Percentiles rank a stretch among this genome's conserved stretches.
These are phyloP conservation scores for Falco novaeseelandiae DNA, from an alignment of 2,797 vertebrate species.

Conservation along the genomic window DNA sequence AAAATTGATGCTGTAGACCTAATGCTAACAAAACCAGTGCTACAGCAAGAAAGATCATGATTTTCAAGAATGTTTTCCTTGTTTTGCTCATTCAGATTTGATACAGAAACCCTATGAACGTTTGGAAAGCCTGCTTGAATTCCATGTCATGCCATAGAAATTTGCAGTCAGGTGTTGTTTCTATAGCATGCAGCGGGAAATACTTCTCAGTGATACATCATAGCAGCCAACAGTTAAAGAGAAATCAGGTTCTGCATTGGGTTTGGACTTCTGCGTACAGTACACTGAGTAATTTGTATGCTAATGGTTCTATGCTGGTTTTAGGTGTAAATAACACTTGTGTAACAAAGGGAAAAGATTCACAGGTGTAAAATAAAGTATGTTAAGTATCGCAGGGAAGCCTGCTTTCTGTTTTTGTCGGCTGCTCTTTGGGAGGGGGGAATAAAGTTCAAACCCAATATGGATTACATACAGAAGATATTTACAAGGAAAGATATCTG, in stretches of 20 bases:
- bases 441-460: neutral
- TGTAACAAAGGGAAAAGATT: neutral
- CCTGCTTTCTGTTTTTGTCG: neutral
- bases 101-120: neutral
- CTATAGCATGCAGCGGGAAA: neutral
- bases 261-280: accelerated
- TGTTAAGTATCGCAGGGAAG: neutral
- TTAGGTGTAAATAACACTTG: neutral
- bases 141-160: accelerated
- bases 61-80: neutral
- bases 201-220: neutral
- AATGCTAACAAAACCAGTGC: neutral
- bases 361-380: conserved; percentile 11
- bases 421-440: neutral
- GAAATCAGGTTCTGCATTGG: neutral
- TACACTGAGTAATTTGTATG: neutral
- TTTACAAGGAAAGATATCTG: neutral
- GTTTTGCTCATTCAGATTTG: accelerated
- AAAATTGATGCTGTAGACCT: conserved; percentile 48
- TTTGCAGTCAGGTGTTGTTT: neutral
- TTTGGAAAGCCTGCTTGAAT: neutral
- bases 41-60: neutral
- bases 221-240: neutral
- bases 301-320: neutral
- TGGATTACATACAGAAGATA: neutral